A percentile compares a stretch with the other conserved stretches of the same genome.
phyloP scores from a whole-genome alignment of 92 coral and sea anemone species.

The Zoanthus sociatus region DNA sequence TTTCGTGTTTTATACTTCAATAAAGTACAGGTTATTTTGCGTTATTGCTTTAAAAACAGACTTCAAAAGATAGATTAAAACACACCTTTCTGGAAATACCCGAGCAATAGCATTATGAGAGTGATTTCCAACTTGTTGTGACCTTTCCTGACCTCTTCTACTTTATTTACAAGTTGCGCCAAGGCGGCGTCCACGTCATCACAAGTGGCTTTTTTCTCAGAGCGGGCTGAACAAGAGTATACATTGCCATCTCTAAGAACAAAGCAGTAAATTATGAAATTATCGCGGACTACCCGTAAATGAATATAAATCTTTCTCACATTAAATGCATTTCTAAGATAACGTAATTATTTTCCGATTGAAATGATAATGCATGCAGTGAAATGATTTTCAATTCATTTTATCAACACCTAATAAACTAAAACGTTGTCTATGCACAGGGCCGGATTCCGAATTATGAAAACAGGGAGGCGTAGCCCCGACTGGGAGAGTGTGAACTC shows the following conservation, averaged over 20 bases:
- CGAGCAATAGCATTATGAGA: slow-evolving; percentile 28
- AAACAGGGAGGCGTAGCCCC: too few species aligned
- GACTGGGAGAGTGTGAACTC: too few species aligned
- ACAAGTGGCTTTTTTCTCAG: slow-evolving; percentile 12
- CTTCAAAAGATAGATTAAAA: background rate
- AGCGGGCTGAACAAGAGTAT: slow-evolving; percentile 22
- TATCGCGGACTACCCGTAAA: background rate
- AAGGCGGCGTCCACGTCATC: slow-evolving; percentile 2
- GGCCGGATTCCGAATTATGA: too few species aligned
- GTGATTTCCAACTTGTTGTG: slow-evolving; percentile 23
- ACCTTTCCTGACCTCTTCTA: slow-evolving; percentile 10
- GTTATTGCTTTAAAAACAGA: background rate
- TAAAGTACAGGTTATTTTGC: background rate
- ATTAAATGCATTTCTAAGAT: background rate
- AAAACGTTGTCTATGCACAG: too few species aligned
- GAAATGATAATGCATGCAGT: background rate
- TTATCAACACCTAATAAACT: background rate
- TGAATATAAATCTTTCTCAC: background rate
- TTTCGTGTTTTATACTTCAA: background rate
- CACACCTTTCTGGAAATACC: slow-evolving; percentile 32
- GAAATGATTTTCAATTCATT: too few species aligned
- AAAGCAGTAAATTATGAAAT: background rate
- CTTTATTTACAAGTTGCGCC: background rate
- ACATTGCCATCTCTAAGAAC: slow-evolving; percentile 28
- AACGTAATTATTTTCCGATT: background rate